A percentile compares a stretch with the other conserved stretches of the same genome.
These are phyloP conservation scores for Agelas oroides DNA, from an alignment of 37 sponge, comb jelly and placozoan species.

Conservation along the genomic window DNA sequence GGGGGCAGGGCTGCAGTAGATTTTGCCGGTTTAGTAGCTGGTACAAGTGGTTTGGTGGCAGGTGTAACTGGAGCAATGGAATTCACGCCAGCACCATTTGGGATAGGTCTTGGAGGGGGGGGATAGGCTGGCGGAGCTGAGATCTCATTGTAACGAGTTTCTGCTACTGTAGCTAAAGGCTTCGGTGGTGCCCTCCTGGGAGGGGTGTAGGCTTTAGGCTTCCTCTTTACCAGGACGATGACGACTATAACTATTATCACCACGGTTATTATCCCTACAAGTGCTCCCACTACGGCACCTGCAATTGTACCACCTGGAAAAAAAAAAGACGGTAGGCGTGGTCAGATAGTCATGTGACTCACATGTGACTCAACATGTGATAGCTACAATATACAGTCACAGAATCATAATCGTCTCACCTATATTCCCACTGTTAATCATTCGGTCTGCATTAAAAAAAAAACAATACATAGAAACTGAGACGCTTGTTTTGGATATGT, in stretches of 20 bases:
- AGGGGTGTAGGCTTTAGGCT: too few relatives aligned
- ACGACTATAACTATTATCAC: conserved; percentile 13
- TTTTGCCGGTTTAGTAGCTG: neutral
- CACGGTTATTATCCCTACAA: neutral
- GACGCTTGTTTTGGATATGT: too few relatives aligned
- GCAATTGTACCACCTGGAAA: conserved; percentile 13
- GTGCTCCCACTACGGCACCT: conserved; percentile 27
- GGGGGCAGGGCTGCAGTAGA: conserved; percentile 7
- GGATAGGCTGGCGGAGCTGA: neutral
- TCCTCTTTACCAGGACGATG: neutral
- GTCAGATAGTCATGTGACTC: too few relatives aligned
- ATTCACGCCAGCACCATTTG: too few relatives aligned
- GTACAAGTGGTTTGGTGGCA: neutral
- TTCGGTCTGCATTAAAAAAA: too few relatives aligned
- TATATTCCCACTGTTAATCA: too few relatives aligned
- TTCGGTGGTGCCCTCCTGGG: neutral
- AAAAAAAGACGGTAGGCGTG: too few relatives aligned
- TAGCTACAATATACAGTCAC: too few relatives aligned
- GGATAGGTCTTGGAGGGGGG: neutral
- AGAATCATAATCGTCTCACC: too few relatives aligned
- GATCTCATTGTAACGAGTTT: neutral
- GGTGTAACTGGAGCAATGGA: neutral
- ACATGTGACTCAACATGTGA: too few relatives aligned
- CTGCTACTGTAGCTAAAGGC: neutral
- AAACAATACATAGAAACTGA: too few relatives aligned